phyloP scores from a whole-genome alignment of 2,888 invertebrate species.

The Hydropsyche betteni region DNA sequence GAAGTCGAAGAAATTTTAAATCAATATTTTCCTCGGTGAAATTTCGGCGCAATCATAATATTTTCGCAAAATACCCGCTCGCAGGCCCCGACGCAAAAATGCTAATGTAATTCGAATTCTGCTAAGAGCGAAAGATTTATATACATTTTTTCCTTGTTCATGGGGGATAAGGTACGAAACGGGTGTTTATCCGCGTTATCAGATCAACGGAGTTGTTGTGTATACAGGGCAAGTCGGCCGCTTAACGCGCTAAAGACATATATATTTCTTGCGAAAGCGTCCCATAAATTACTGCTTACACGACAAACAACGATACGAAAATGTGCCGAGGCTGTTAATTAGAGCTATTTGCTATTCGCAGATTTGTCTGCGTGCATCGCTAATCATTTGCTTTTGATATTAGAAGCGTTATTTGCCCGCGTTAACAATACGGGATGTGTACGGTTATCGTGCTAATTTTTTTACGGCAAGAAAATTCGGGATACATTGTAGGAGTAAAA shows the following conservation, averaged over 20 bases:
- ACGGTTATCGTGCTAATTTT: too few relatives aligned
- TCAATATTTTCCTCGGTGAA: too few relatives aligned
- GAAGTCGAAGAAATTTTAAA: too few relatives aligned
- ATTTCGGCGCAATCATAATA: background rate
- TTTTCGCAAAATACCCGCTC: background rate
- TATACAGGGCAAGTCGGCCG: background rate
- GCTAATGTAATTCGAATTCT: background rate
- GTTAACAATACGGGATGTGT: background rate
- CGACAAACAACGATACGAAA: conserved; percentile 22
- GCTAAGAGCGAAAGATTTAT: background rate
- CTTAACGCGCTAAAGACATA: conserved; percentile 22
- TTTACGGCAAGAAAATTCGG: too few relatives aligned
- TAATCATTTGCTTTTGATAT: conserved; percentile 31
- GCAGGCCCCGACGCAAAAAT: background rate
- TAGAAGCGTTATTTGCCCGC: conserved; percentile 20
- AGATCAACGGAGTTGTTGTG: background rate
- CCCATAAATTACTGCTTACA: conserved; percentile 29
- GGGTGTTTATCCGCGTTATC: conserved; percentile 16
- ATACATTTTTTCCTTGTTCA: background rate
- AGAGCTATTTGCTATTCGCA: conserved; percentile 28
- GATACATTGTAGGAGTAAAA: too few relatives aligned
- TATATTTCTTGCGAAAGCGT: conserved; percentile 18
- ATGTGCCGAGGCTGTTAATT: conserved; percentile 29
- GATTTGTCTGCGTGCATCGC: conserved; percentile 19
- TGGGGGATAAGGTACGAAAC: conserved; percentile 9